Percentiles rank a stretch among this genome's conserved stretches.
Evolutionary conservation across 2,113 vertebrate genomes (phyloP).

Genomic region (Copsychus sechellarum): DNA sequence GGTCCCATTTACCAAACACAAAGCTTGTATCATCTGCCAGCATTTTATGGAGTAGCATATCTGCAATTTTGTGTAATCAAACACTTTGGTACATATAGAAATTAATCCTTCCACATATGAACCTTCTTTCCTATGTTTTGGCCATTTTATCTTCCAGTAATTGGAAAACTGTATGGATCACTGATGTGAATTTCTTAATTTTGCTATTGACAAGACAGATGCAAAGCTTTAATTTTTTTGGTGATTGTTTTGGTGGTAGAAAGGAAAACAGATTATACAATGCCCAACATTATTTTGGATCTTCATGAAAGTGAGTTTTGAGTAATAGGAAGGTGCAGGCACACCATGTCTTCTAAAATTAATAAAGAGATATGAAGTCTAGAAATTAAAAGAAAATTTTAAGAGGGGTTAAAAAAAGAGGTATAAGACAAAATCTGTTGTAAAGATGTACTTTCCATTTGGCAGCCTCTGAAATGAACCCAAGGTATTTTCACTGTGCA

Average conservation of each 20-base stretch:
- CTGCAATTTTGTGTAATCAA: neutral
- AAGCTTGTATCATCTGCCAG: neutral
- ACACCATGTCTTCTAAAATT: neutral
- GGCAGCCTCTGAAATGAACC: neutral
- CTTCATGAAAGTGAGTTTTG: neutral
- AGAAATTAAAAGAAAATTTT: neutral
- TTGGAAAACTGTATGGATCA: neutral
- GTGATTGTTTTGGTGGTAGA: neutral
- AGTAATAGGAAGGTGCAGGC: neutral
- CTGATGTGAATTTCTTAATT: neutral
- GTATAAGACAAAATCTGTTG: neutral
- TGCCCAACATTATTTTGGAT: neutral
- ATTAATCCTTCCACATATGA: neutral
- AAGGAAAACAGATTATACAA: accelerated
- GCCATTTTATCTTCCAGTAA: neutral
- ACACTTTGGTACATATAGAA: neutral
- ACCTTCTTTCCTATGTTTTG: neutral
- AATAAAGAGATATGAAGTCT: neutral
- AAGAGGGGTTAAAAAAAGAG: neutral
- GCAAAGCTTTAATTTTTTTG: neutral
- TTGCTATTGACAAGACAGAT: neutral
- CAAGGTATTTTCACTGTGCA: neutral
- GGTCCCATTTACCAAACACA: neutral
- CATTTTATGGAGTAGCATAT: neutral
- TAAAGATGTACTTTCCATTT: neutral